Evolutionary conservation across 2,888 invertebrate genomes (phyloP).

Genomic region (Eumacrocentrus americanus): DNA sequence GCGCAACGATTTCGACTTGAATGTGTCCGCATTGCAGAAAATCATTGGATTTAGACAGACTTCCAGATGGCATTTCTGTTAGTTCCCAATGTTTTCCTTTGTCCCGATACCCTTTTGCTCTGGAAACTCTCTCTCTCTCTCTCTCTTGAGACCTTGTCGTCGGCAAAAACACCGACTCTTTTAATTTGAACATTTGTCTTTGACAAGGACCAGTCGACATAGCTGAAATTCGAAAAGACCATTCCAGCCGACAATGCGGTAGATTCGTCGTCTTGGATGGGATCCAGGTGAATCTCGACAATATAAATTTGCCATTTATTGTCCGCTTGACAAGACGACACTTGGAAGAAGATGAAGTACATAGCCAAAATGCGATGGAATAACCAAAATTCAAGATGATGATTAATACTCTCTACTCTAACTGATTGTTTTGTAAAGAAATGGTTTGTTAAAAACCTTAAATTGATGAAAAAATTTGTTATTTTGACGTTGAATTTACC

Average conservation of each 20-base stretch:
- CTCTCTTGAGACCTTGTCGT: background rate
- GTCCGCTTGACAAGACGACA: slow-evolving; percentile 4
- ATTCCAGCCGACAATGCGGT: slow-evolving; percentile 6
- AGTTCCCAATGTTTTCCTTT: slow-evolving; percentile 7
- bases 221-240: background rate
- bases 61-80: background rate
- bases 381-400: background rate
- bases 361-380: background rate
- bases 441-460: too few species aligned
- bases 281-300: slow-evolving; percentile 30
- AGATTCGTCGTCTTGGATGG: slow-evolving; percentile 22
- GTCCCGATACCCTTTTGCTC: too few species aligned
- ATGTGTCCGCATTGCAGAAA: slow-evolving; percentile 16
- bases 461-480: background rate
- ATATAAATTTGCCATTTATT: slow-evolving; percentile 17
- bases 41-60: slow-evolving; percentile 17
- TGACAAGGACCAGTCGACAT: slow-evolving; percentile 28
- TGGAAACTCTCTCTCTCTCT: background rate
- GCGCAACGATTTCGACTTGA: background rate
- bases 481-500: background rate
- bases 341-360: background rate
- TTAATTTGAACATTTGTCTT: slow-evolving; percentile 43
- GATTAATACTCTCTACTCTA: background rate
- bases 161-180: slow-evolving; percentile 29
- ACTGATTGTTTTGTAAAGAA: too few species aligned